These are phyloP conservation scores for Orthosia cruda DNA, from an alignment of 2,888 invertebrate species.

Conservation along the genomic window DNA sequence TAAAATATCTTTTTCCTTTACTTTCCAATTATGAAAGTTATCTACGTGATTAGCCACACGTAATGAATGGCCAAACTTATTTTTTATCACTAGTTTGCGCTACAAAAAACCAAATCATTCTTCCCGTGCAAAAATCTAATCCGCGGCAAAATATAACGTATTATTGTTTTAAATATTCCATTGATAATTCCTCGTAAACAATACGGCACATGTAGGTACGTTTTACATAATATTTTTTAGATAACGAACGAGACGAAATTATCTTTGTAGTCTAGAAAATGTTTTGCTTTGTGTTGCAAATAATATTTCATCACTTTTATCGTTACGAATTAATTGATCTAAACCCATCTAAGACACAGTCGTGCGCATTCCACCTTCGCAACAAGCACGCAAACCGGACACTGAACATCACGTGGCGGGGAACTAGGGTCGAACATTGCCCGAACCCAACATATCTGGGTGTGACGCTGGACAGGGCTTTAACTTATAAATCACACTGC, in stretches of 20 bases:
- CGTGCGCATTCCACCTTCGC: too few relatives aligned
- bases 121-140: neutral
- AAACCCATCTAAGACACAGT: too few relatives aligned
- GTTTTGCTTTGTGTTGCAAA: slow-evolving; percentile 6
- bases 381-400: too few relatives aligned
- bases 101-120: neutral
- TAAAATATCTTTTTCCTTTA: neutral
- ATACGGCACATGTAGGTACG: neutral
- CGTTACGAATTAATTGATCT: neutral
- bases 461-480: too few relatives aligned
- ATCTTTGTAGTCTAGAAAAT: slow-evolving; percentile 40
- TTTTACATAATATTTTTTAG: slow-evolving; percentile 39
- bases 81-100: neutral
- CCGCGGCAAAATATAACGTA: slow-evolving; percentile 20
- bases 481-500: too few relatives aligned
- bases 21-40: neutral
- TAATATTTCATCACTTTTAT: slow-evolving; percentile 31
- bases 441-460: too few relatives aligned
- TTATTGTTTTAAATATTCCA: slow-evolving; percentile 5
- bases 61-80: neutral
- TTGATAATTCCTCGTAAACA: slow-evolving; percentile 28
- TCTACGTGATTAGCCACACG: slow-evolving; percentile 13
- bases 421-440: too few relatives aligned
- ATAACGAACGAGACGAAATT: slow-evolving; percentile 48
- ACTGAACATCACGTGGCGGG: too few relatives aligned